A percentile compares a stretch with the other conserved stretches of the same genome.
Conservation (phyloP, 2,113 vertebrate genomes). For the Rattus rattus region DNA sequence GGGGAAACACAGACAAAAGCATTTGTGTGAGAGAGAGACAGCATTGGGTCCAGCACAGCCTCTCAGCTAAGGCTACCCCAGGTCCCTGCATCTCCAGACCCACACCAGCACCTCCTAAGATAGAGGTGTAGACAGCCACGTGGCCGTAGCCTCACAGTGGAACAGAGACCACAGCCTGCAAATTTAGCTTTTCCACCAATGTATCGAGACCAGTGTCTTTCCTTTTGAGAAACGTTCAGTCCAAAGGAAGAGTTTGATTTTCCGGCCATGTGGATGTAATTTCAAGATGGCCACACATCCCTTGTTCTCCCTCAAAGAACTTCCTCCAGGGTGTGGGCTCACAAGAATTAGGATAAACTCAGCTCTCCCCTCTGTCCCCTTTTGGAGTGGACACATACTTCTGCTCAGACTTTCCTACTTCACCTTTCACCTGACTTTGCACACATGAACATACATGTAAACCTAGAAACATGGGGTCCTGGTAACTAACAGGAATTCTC, state of each 20-base stretch:
- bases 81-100: rapidly evolving
- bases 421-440: background rate
- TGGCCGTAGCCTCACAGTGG: background rate
- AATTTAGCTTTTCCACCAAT: background rate
- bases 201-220: background rate
- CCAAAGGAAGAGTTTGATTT: background rate
- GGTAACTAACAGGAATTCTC: too few relatives aligned
- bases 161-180: background rate
- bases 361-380: background rate
- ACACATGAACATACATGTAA: background rate
- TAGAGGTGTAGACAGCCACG: rapidly evolving
- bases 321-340: background rate
- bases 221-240: background rate
- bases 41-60: too few relatives aligned
- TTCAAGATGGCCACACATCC: background rate
- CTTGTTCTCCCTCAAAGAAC: background rate
- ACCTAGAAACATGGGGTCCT: background rate
- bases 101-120: background rate
- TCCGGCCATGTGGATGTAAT: background rate
- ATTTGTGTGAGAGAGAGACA: background rate
- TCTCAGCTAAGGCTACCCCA: background rate
- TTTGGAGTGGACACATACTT: background rate
- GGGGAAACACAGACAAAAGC: rapidly evolving
- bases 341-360: background rate
- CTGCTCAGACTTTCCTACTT: background rate